Evolutionary conservation across 1,140 invertebrate species (phyloP).

Genomic region (Drosophila arizonae): DNA sequence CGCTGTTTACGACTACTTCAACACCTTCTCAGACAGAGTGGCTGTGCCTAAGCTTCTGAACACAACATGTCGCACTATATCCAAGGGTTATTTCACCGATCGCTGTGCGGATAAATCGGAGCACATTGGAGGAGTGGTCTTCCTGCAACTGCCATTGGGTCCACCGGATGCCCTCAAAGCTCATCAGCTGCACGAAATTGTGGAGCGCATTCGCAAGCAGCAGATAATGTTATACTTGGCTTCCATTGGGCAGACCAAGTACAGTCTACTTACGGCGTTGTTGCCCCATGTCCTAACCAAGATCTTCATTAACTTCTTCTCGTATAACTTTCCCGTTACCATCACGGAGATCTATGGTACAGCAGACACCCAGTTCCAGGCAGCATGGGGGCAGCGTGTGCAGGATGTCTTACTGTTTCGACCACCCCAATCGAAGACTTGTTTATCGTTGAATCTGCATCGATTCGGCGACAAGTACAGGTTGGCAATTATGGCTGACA

Average conservation of each 20-base stretch:
- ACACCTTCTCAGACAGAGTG: constrained; percentile 45
- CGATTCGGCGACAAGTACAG: constrained; percentile 87
- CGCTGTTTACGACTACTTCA: constrained; percentile 72
- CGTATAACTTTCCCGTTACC: constrained; percentile 88
- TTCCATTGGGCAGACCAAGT: constrained; percentile 87
- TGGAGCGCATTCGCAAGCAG: constrained; percentile 85
- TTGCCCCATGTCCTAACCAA: constrained; percentile 87
- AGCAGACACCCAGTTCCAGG: constrained; percentile 65
- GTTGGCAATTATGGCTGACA: constrained; percentile 90
- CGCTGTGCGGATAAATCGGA: constrained; percentile 62
- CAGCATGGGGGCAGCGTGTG: constrained; percentile 88
- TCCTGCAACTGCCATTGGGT: constrained; percentile 83
- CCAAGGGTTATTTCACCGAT: constrained; percentile 77
- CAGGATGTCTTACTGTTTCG: constrained; percentile 89
- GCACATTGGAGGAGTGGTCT: constrained; percentile 82
- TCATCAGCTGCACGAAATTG: constrained; percentile 84
- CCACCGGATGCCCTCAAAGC: constrained; percentile 74
- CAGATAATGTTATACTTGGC: constrained; percentile 88
- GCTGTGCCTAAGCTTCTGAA: constrained; percentile 79
- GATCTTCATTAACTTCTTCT: constrained; percentile 88
- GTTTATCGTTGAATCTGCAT: constrained; percentile 90
- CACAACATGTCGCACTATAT: constrained; percentile 83
- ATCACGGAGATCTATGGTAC: constrained; percentile 87
- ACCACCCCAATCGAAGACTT: constrained; percentile 91
- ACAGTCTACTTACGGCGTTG: constrained; percentile 86